Base-by-base conservation (phyloP, 2,113 vertebrate species). In the Lophius piscatorius region DNA sequence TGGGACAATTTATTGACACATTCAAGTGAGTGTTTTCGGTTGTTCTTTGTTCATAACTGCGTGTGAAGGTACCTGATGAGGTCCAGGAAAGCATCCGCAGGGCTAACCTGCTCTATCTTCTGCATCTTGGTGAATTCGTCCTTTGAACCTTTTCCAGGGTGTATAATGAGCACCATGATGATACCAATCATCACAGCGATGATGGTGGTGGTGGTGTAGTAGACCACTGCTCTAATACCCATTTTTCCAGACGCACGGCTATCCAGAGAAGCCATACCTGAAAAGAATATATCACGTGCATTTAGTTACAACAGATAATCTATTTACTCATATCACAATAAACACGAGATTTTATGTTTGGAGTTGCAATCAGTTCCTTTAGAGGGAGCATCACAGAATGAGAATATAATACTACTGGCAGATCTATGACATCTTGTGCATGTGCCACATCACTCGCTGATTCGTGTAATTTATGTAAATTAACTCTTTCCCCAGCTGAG, bases 101-200 rank as follows among this genome's bases (percentile, higher is more conserved):
- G 85, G 55, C 92, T 95, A 78, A 98, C 89, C 83, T 89, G 91
- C 50, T 96, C 94, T 64, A 98, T 89, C 87, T 94, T 92, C 76
- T 92, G 92, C 80, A 91, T 90, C 70, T 92, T 91, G 85, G 90
- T 83, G 90, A 96, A 95, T 80, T 96, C 95, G 41, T 96, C 94
- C 81, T 92, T 97, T 8, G 92, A 93, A 65, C 97, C 95, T 86
- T 94, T 95, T 38, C 97, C 97, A 0, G 97, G 97, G 61, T 98
- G 97, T 83, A 99, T 95, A 82, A 97, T 93, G 76, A 97, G 90
- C 81, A 99, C 97, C 90, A 98, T 92, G 88, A 99, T 86, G 69
- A 98, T 98, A 29, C 97, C 97, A 20, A 96, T 98, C 84, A 97
- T 87, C 54, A 99, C 97, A 28, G 97, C 97, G 56, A 99, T 95